A percentile compares a stretch with the other conserved stretches of the same genome.
These are phyloP conservation scores for Acanthosepion lycidas DNA, from an alignment of 2,888 invertebrate genomes.

Conservation along the genomic window DNA sequence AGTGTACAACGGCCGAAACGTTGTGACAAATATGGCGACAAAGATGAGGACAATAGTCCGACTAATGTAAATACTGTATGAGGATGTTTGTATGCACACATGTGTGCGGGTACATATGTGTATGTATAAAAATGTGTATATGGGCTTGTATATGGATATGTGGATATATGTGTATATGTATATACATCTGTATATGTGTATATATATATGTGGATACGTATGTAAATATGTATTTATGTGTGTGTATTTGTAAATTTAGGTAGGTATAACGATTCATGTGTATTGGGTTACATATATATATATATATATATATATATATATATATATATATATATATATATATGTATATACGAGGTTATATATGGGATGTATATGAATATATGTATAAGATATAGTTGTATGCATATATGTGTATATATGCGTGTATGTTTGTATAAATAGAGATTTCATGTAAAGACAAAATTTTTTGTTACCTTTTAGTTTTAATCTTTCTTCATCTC, in stretches of 20 bases:
- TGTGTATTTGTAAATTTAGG: not conserved
- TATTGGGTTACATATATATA: not conserved
- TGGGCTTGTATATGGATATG: not conserved
- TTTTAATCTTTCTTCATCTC: too few relatives aligned
- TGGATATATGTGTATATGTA: not conserved
- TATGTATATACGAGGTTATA: not conserved
- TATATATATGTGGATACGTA: not conserved
- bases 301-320: not conserved
- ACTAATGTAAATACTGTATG: too few relatives aligned
- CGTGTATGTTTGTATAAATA: too few relatives aligned
- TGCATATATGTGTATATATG: not conserved
- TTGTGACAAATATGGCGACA: too few relatives aligned
- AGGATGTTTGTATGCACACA: too few relatives aligned
- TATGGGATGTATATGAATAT: not conserved
- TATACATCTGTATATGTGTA: not conserved
- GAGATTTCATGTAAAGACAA: too few relatives aligned
- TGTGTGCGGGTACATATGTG: too few relatives aligned
- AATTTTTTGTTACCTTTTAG: too few relatives aligned
- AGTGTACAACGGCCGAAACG: too few relatives aligned
- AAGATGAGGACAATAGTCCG: too few relatives aligned
- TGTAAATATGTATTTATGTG: not conserved
- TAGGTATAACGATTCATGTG: too few relatives aligned
- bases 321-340: not conserved
- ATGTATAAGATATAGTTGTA: not conserved
- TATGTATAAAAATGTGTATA: not conserved